Percentiles rank a stretch among this genome's conserved stretches.
Evolutionary conservation across 2,113 vertebrate genomes (phyloP).

Genomic region (Centropus unirufus): DNA sequence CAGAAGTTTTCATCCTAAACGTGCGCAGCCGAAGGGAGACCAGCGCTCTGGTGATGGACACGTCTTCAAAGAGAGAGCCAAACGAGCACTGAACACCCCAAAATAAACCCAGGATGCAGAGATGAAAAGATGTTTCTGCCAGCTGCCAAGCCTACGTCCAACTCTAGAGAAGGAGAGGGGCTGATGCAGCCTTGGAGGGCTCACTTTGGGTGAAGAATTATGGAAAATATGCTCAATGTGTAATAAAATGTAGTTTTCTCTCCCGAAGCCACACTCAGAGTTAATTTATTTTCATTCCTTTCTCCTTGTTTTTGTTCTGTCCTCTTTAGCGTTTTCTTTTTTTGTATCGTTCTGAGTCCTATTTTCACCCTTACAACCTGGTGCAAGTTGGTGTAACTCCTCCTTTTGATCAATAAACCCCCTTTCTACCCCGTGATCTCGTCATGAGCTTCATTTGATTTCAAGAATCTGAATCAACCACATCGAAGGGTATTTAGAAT

Average conservation of each 20-base stretch:
- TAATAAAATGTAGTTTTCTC: slow-evolving; percentile 20
- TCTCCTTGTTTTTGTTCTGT: not conserved
- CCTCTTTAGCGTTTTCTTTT: not conserved
- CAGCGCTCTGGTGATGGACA: not conserved
- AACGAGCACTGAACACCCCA: not conserved
- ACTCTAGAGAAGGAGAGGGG: not conserved
- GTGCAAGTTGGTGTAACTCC: not conserved
- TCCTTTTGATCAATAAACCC: not conserved
- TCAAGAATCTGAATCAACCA: not conserved
- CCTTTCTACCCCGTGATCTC: not conserved
- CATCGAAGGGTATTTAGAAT: not conserved
- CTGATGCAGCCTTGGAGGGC: not conserved
- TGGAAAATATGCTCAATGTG: not conserved
- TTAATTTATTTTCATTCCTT: not conserved
- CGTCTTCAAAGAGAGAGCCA: not conserved
- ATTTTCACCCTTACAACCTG: not conserved
- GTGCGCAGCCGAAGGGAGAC: not conserved
- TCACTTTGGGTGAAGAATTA: not conserved
- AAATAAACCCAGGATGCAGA: slow-evolving; percentile 6
- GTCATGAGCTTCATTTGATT: not conserved
- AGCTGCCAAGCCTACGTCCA: not conserved
- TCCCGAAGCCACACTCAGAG: not conserved
- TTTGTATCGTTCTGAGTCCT: not conserved
- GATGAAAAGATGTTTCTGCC: not conserved
- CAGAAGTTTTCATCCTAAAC: not conserved